Evolutionary conservation across 2,797 vertebrate genomes (phyloP).

Genomic region (Poeciliopsis gracilis): DNA sequence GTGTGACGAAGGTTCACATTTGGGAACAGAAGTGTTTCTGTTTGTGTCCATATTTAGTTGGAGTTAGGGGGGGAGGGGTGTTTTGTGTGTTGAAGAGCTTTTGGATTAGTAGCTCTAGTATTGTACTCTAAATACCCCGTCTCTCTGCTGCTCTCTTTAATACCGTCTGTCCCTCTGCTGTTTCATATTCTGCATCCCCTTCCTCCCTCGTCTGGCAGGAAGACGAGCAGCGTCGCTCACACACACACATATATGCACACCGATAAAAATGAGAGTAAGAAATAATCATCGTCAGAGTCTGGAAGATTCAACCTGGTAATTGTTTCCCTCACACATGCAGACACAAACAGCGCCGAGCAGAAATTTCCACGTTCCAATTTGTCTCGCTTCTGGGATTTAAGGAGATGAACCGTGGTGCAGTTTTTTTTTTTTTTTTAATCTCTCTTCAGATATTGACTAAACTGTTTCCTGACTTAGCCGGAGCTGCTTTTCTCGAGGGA

Average conservation of each 20-base stretch:
- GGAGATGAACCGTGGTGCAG: constrained; percentile 22
- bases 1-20: constrained; percentile 24
- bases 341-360: constrained; percentile 21
- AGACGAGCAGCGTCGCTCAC: constrained; percentile 19
- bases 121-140: constrained; percentile 58
- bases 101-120: constrained; percentile 66
- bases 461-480: constrained; percentile 51
- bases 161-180: constrained; percentile 14
- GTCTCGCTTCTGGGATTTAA: constrained; percentile 25
- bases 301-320: constrained; percentile 22
- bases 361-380: constrained; percentile 50
- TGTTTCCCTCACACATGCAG: constrained; percentile 7
- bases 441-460: constrained; percentile 36
- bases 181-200: constrained; percentile 32
- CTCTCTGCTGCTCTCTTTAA: constrained; percentile 39
- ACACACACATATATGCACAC: not conserved
- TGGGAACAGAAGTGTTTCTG: constrained; percentile 9
- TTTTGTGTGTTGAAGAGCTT: constrained; percentile 58
- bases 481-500: constrained; percentile 48
- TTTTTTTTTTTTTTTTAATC: constrained; percentile 6
- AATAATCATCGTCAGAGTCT: not conserved
- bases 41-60: constrained; percentile 15
- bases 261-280: constrained; percentile 8
- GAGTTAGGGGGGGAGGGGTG: constrained; percentile 39
- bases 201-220: constrained; percentile 36